Base-by-base conservation (phyloP, 2,888 invertebrate genomes). In the Nomada flava region DNA sequence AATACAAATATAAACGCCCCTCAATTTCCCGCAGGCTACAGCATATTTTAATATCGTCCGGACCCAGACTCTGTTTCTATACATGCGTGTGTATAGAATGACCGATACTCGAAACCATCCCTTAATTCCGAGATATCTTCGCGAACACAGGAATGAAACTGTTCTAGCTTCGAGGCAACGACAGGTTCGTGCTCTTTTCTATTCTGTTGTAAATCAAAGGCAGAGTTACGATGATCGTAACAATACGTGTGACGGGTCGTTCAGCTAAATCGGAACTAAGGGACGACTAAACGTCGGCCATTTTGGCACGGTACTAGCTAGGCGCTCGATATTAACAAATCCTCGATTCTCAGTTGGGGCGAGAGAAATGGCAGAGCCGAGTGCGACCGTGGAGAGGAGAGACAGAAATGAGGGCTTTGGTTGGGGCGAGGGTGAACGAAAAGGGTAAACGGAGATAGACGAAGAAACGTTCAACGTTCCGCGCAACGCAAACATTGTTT, bases 321-420 rank as follows among this genome's bases (percentile, higher is more conserved):
- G 86, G 73, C 89, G 90, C 86, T 90, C 90, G 87, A 90, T 90
- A 90, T 87, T 90, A 90, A 90, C 89, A 89, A 89, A 90, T 89
- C 89, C 89, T 79, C 80, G 86, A 85, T 86, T 88, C 85, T 77
- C 64, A 57, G 67, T 63, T n/a, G 44, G 68, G 65, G 69, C 29
- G 77, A 71, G 65, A 75, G 72, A 36, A 47, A 29, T 59, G 13
- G 53, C 3, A 18, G 52, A 68, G 47, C 20, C 50, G 70, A 50
- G 69, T 13, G 76, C 36, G 59, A 76, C 23, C 9, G 69, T 26
- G 65, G 55, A 18, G 29, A 55, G 42, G 18, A 42, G 53, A 55
- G 59, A 11, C 47, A 15, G 42, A 11, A 29, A 50, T 2, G 52
- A 18, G 44, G 29, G 57, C 23, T 63, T 4, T 11, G 42, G 42